These are phyloP conservation scores for Poecilia wingei DNA, from an alignment of 2,797 vertebrate species.

Conservation along the genomic window DNA sequence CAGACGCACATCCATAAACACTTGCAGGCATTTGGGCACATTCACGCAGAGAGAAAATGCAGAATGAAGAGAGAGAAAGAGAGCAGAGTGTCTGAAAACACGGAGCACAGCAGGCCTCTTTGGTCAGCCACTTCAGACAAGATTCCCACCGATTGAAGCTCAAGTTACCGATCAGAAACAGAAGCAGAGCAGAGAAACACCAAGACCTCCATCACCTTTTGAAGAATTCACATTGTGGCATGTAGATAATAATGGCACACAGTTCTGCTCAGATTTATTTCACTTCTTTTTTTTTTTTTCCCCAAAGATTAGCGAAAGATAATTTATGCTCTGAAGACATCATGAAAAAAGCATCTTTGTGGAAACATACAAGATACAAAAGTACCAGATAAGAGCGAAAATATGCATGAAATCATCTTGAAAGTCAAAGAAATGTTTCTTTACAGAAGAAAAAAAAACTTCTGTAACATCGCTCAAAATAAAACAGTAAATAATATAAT, in stretches of 20 bases:
- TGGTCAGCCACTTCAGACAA: conserved; percentile 74
- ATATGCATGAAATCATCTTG: conserved; percentile 17
- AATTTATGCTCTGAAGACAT: conserved; percentile 48
- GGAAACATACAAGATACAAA: conserved; percentile 39
- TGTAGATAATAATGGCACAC: conserved; percentile 36
- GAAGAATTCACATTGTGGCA: conserved; percentile 51
- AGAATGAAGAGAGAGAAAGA: conserved; percentile 76
- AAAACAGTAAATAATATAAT: conserved; percentile 44
- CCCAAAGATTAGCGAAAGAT: conserved; percentile 24
- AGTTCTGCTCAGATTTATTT: conserved; percentile 32
- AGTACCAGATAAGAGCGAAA: conserved; percentile 48
- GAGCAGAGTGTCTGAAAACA: conserved; percentile 62
- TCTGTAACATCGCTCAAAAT: conserved; percentile 7
- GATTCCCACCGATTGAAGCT: conserved; percentile 61
- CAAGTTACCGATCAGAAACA: conserved; percentile 60
- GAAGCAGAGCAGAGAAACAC: conserved; percentile 59
- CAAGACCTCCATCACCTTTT: conserved; percentile 44
- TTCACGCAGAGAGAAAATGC: conserved; percentile 47
- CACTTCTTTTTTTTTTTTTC: not conserved
- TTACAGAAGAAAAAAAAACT: conserved; percentile 31
- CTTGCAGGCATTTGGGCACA: conserved; percentile 52
- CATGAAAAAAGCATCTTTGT: conserved; percentile 43
- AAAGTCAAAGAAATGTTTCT: conserved; percentile 9
- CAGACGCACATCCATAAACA: conserved; percentile 46
- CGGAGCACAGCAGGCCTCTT: conserved; percentile 70